Evolutionary conservation across 2,888 invertebrate species (phyloP).

Genomic region (Andrena minutula): DNA sequence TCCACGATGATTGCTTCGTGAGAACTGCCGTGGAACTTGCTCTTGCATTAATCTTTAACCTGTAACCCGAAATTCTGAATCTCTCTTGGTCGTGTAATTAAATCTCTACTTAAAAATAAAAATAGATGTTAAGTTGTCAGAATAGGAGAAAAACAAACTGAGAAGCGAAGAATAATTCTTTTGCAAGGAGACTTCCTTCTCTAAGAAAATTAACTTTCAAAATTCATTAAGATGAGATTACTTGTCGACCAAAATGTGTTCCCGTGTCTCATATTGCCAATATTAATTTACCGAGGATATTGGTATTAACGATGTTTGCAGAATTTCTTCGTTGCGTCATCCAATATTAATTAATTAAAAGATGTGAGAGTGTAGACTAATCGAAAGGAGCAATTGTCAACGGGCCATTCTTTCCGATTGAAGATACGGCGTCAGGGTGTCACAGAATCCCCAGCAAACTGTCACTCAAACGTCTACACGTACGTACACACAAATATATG

Average conservation of each 20-base stretch:
- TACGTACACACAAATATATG: conserved; percentile 48
- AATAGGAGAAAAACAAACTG: no score
- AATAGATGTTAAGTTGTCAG: no score
- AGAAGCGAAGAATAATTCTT: no score
- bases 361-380: not conserved
- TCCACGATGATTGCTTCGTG: conserved; percentile 71
- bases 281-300: no score
- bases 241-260: no score
- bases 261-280: no score
- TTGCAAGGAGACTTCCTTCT: no score
- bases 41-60: conserved; percentile 50
- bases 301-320: not conserved
- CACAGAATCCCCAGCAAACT: conserved; percentile 80
- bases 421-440: conserved; percentile 76
- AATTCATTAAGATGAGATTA: no score
- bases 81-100: conserved; percentile 32
- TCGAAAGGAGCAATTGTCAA: conserved; percentile 74
- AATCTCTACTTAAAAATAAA: no score
- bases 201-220: no score
- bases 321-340: not conserved
- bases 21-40: conserved; percentile 46
- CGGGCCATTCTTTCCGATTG: conserved; percentile 74
- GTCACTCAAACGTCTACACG: conserved; percentile 81
- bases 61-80: conserved; percentile 48
- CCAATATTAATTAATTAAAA: not conserved